phyloP scores from a whole-genome alignment of 53 echinoderm and acorn worm genomes.

The Hippasteria phrygiana region DNA sequence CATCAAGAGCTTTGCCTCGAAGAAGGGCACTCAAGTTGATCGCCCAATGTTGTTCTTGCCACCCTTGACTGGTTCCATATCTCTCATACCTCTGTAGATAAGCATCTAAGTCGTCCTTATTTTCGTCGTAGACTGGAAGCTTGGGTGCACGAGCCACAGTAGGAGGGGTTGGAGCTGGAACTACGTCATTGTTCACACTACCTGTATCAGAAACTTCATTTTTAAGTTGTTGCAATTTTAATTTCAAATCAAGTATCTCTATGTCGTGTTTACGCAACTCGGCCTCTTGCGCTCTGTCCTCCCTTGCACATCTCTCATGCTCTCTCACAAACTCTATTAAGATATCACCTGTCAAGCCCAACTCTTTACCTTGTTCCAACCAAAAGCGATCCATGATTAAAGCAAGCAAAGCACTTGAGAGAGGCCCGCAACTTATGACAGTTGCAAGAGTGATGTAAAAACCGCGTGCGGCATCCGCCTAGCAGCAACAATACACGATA shows the following conservation, averaged over 20 bases:
- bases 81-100: conserved; percentile 69
- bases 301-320: conserved; percentile 21
- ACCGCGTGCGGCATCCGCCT: neutral
- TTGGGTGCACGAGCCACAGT: conserved; percentile 12
- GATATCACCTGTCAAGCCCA: conserved; percentile 6
- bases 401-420: neutral
- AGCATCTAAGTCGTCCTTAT: conserved; percentile 68
- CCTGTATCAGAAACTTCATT: neutral
- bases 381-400: neutral
- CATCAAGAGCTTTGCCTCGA: conserved; percentile 50
- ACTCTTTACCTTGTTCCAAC: conserved; percentile 4
- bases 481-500: neutral
- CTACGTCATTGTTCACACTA: neutral
- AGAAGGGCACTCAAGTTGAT: conserved; percentile 66
- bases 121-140: conserved; percentile 70
- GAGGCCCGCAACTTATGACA: neutral
- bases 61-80: conserved; percentile 59
- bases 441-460: neutral
- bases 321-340: conserved; percentile 36
- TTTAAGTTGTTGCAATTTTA: neutral
- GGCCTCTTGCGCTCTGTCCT: conserved; percentile 1
- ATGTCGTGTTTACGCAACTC: conserved; percentile 8
- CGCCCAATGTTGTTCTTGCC: conserved; percentile 62
- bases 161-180: neutral
- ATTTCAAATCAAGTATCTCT: conserved; percentile 12